A percentile compares a stretch with the other conserved stretches of the same genome.
Conservation (phyloP, 37 sponge, comb jelly and placozoan genomes). For the Ephydatia muelleri region DNA sequence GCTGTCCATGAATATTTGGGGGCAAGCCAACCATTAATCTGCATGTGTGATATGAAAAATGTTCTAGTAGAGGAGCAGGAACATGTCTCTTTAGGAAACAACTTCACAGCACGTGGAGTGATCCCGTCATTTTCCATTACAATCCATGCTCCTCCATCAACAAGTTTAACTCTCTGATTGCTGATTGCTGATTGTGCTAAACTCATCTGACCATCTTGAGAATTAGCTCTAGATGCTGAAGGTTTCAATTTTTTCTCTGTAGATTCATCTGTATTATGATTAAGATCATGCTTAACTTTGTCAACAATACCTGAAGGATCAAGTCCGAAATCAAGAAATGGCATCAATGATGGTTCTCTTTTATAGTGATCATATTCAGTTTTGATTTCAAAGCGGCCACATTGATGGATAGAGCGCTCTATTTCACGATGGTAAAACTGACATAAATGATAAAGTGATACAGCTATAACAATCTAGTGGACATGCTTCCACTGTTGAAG, state of each 20-base stretch:
- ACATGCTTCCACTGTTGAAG: slow-evolving; percentile 25
- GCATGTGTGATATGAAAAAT: neutral
- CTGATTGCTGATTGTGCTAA: slow-evolving; percentile 10
- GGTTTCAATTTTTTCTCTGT: neutral
- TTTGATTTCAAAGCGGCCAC: slow-evolving; percentile 14
- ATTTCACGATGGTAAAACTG: slow-evolving; percentile 18
- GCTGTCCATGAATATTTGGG: too few species aligned
- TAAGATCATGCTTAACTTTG: neutral
- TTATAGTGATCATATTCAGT: slow-evolving; percentile 4
- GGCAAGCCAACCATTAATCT: too few species aligned
- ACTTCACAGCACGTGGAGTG: slow-evolving; percentile 13
- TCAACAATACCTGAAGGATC: slow-evolving; percentile 11
- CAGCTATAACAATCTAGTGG: neutral
- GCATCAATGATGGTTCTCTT: slow-evolving; percentile 17
- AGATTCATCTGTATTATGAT: slow-evolving; percentile 4
- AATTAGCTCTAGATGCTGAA: slow-evolving; percentile 2
- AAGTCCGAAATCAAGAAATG: neutral
- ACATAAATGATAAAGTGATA: slow-evolving; percentile 13
- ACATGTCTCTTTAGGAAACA: slow-evolving; percentile 24
- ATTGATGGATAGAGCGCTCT: slow-evolving; percentile 15
- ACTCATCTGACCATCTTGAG: neutral
- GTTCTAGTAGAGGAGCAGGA: slow-evolving; percentile 21
- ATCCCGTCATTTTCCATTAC: slow-evolving; percentile 7
- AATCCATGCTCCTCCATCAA: slow-evolving; percentile 15
- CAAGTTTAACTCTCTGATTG: slow-evolving; percentile 10